Evolutionary conservation across 2,888 invertebrate species (phyloP).

Genomic region (Dyspetes luteomarginatus): DNA sequence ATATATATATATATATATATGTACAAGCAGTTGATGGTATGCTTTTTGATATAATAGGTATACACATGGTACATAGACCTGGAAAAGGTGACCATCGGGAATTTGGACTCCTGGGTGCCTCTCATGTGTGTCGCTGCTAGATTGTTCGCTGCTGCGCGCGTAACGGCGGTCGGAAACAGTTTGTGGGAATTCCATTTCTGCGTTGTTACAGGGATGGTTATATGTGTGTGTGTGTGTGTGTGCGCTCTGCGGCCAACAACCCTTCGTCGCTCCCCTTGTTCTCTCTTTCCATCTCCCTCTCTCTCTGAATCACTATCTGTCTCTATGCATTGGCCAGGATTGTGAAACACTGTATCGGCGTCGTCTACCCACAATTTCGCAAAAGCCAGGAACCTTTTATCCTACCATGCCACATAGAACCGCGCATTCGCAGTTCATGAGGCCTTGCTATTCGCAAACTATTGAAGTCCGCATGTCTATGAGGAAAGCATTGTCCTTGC

Average conservation of each 20-base stretch:
- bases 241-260: slow-evolving; percentile 29
- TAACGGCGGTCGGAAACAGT: slow-evolving; percentile 62
- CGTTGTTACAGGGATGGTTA: slow-evolving; percentile 29
- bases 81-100: slow-evolving; percentile 19
- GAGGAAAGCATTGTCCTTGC: slow-evolving; percentile 56
- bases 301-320: background rate
- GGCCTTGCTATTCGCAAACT: slow-evolving; percentile 5
- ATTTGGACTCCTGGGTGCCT: slow-evolving; percentile 38
- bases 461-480: slow-evolving; percentile 35
- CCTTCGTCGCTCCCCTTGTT: slow-evolving; percentile 16
- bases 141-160: slow-evolving; percentile 58
- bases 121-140: slow-evolving; percentile 39
- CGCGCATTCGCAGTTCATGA: slow-evolving; percentile 19
- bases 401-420: slow-evolving; percentile 2
- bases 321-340: slow-evolving; percentile 19
- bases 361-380: slow-evolving; percentile 56
- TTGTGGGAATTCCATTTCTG: slow-evolving; percentile 65
- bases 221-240: background rate
- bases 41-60: background rate
- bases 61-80: background rate
- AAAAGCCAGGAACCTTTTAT: slow-evolving; percentile 39
- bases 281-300: background rate
- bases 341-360: slow-evolving; percentile 58
- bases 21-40: background rate
- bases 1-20: background rate